Evolutionary conservation across 2,113 vertebrate genomes (phyloP).

Genomic region (Egretta garzetta): DNA sequence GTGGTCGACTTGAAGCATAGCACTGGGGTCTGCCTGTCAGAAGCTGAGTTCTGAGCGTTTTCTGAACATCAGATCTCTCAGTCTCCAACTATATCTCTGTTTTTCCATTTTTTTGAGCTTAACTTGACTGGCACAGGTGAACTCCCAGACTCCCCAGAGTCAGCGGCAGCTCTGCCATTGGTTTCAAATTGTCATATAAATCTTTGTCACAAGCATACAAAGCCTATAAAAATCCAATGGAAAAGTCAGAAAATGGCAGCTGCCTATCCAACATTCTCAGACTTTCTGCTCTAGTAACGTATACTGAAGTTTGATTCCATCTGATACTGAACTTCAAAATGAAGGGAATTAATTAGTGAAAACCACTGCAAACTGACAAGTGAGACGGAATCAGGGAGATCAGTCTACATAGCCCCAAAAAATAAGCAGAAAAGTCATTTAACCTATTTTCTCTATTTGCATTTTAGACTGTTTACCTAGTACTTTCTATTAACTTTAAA

Average conservation of each 20-base stretch:
- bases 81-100: background rate
- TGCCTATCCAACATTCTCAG: background rate
- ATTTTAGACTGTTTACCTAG: constrained; percentile 20
- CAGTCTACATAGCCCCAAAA: background rate
- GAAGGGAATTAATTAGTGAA: background rate
- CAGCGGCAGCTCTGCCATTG: background rate
- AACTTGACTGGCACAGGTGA: background rate
- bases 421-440: background rate
- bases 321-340: background rate
- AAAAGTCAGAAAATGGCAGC: background rate
- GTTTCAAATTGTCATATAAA: constrained; percentile 25
- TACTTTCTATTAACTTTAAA: constrained; percentile 24
- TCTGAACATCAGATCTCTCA: background rate
- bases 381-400: background rate
- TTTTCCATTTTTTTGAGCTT: background rate
- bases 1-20: background rate
- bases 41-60: background rate
- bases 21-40: background rate
- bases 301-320: background rate
- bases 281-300: background rate
- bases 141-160: background rate
- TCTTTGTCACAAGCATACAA: background rate
- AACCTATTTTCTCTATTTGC: background rate
- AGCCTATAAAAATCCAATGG: background rate
- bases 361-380: background rate